Base-by-base conservation (phyloP, 2,888 invertebrate genomes). In the Loripinus fragilis region DNA sequence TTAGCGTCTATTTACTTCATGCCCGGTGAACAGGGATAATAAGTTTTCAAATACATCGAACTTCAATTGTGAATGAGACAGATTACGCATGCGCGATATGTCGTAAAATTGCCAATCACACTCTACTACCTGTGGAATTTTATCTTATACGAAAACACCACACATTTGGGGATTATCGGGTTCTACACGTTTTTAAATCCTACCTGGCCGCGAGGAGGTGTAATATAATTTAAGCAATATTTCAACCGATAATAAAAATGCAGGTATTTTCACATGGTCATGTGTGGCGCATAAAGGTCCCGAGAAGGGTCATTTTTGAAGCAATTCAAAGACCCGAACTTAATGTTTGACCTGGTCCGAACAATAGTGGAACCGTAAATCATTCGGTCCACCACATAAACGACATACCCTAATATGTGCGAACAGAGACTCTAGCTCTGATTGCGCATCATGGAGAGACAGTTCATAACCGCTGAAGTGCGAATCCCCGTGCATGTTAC, bases 1-100 rank as follows among this genome's bases (percentile, higher is more conserved):
- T 25, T 52, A 52, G 52, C 52, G 52, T 52, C 52, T 52, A 52
- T 52, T 52, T 52, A 52, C 52, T 52, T 52, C 52, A 52, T 52
- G 52, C 52, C 25, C 52, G 3, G 7, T 52, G 52, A 52, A 25
- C 52, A 52, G 25, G 52, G 52, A 52, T 52, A 52, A 52, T 52
- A 52, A 52, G 52, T 23, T 52, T 52, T 52, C 52, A 52, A 52
- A 52, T 52, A 52, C 52, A 52, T 52, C 52, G 52, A 52, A 52
- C 52, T 52, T 52, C 52, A 52, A 52, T 52, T 25, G 52, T 52
- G 52, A 52, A 52, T 52, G 52, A 25, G 52, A 52, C 48, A 48
- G 52, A 52, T 52, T 52, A 52, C 52, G 52, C 52, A 52, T 52
- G 52, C 52, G 52, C 52, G n/a, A 25, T 48, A n/a, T 52, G 52